Percentiles rank a stretch among this genome's conserved stretches.
These are phyloP conservation scores for Pygoscelis adeliae DNA, from an alignment of 2,113 vertebrate genomes.

Conservation along the genomic window DNA sequence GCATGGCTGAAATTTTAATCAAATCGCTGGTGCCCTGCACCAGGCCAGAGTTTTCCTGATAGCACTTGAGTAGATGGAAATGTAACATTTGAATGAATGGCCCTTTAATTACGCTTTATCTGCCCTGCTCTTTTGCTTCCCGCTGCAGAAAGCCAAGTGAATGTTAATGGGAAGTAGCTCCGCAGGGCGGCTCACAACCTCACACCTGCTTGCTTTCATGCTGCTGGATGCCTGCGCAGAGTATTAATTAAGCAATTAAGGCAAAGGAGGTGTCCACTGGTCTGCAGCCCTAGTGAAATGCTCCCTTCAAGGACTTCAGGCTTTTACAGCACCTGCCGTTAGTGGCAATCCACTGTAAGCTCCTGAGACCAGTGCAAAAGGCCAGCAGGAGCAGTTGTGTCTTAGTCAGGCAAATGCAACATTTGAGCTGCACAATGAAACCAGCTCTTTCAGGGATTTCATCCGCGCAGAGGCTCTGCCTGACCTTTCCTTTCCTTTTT, in stretches of 20 bases:
- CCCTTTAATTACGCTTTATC: neutral
- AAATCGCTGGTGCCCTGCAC: fast-evolving
- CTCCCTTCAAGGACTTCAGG: neutral
- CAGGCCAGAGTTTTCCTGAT: neutral
- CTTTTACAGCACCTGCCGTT: neutral
- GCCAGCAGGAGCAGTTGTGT: fast-evolving
- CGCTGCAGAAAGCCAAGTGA: conserved; percentile 19
- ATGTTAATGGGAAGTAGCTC: conserved; percentile 12
- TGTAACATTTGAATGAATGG: conserved; percentile 39
- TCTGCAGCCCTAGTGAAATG: neutral
- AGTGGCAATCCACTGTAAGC: neutral
- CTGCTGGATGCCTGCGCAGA: neutral
- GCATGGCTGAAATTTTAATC: neutral
- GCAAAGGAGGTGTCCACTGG: neutral
- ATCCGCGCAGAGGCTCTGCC: neutral
- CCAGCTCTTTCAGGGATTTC: neutral
- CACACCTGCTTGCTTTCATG: conserved; percentile 32
- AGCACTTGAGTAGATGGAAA: neutral
- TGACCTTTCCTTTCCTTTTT: neutral
- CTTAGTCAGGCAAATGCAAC: neutral
- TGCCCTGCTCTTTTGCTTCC: neutral
- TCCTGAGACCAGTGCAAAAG: neutral
- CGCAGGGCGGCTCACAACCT: neutral
- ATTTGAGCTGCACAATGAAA: neutral
- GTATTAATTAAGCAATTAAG: neutral